A percentile compares a stretch with the other conserved stretches of the same genome.
Evolutionary conservation across 1,140 invertebrate species (phyloP).

Genomic region (Drosophila repleta): DNA sequence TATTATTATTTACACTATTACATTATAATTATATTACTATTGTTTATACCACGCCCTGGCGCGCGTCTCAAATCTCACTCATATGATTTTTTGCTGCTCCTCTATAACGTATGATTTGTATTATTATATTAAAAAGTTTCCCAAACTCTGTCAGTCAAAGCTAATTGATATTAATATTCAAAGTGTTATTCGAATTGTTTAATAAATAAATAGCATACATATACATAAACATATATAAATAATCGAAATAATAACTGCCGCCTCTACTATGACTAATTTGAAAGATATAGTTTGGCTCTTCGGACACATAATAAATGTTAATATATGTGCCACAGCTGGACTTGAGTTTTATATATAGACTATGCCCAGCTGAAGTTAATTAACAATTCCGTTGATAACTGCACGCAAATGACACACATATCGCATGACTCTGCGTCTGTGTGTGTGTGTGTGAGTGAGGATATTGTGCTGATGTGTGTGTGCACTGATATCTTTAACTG

Average conservation of each 20-base stretch:
- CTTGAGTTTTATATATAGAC: neutral
- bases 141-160: conserved; percentile 69
- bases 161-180: conserved; percentile 77
- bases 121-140: conserved; percentile 66
- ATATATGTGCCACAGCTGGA: neutral
- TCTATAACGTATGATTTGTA: conserved; percentile 69
- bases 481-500: conserved; percentile 12
- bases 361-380: conserved; percentile 1
- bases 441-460: too few relatives aligned
- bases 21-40: conserved; percentile 63
- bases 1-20: conserved; percentile 63
- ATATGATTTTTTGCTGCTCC: conserved; percentile 38
- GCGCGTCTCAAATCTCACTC: conserved; percentile 72
- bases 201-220: conserved; percentile 77
- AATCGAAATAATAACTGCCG: conserved; percentile 1
- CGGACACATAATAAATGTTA: neutral
- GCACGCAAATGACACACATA: conserved; percentile 5
- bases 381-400: conserved; percentile 12
- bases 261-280: conserved; percentile 1
- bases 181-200: conserved; percentile 81
- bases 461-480: neutral
- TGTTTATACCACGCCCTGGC: conserved; percentile 58
- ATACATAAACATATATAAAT: conserved; percentile 51
- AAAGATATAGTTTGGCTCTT: neutral
- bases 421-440: neutral